A percentile compares a stretch with the other conserved stretches of the same genome.
Conservation (phyloP, 2,797 vertebrate species). For the Sebastolobus altivelis region DNA sequence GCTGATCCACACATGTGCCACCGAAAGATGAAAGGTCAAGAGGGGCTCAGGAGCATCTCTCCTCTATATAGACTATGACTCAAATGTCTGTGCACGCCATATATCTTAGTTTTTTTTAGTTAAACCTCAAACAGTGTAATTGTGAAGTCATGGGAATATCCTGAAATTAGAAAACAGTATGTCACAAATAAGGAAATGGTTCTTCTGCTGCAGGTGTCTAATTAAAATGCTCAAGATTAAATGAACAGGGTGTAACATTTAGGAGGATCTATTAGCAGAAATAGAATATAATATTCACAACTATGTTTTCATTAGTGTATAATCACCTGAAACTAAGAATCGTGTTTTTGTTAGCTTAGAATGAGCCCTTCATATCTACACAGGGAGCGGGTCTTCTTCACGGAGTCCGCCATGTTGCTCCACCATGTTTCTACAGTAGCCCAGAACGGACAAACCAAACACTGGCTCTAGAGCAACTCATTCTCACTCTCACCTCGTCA, state of each 20-base stretch:
- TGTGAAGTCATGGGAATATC: conserved; percentile 4
- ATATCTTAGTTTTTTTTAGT: neutral
- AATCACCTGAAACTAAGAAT: no score
- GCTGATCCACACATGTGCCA: conserved; percentile 58
- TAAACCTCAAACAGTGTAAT: conserved; percentile 3
- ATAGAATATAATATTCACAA: no score
- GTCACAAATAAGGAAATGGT: neutral
- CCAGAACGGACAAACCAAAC: no score
- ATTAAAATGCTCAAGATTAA: conserved; percentile 3
- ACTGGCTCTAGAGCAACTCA: no score
- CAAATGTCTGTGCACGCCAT: conserved; percentile 19
- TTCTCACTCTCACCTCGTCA: no score
- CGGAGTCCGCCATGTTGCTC: no score
- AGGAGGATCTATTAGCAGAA: no score
- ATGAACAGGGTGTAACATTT: neutral
- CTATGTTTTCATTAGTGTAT: no score
- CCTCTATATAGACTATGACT: neutral
- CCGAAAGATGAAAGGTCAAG: conserved; percentile 53
- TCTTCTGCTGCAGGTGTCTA: conserved; percentile 10
- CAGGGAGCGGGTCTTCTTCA: no score
- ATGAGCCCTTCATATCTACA: no score
- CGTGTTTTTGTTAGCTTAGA: no score
- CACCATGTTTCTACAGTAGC: no score
- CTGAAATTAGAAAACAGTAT: conserved; percentile 16
- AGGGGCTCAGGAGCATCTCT: conserved; percentile 24